A percentile compares a stretch with the other conserved stretches of the same genome.
Conservation (phyloP, 1,140 invertebrate species). For the Macrostomum lignano region DNA sequence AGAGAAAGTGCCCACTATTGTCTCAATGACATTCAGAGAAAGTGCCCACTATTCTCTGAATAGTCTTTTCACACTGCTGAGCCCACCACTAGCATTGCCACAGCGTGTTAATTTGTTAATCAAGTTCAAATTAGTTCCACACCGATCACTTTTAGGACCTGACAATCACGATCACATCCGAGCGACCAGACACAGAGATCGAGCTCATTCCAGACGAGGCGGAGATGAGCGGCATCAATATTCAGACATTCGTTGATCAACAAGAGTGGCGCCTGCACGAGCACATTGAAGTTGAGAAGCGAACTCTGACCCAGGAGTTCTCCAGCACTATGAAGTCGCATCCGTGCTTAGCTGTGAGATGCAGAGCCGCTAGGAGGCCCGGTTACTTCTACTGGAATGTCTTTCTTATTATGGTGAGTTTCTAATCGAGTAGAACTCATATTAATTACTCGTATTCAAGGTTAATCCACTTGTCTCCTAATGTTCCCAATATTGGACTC, state of each 20-base stretch:
- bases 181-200: conserved; percentile 8
- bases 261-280: conserved; percentile 11
- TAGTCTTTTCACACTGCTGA: too few relatives aligned
- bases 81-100: too few relatives aligned
- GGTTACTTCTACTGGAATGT: conserved; percentile 13
- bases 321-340: conserved; percentile 8
- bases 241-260: conserved; percentile 7
- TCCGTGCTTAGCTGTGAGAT: conserved; percentile 9
- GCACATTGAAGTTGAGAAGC: conserved; percentile 9
- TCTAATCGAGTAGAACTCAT: too few relatives aligned
- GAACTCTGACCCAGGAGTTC: conserved; percentile 8
- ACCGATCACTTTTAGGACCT: conserved; percentile 7
- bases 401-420: conserved; percentile 11
- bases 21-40: too few relatives aligned
- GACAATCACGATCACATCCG: conserved; percentile 7
- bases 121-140: too few relatives aligned
- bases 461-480: too few relatives aligned
- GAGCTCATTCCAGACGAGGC: conserved; percentile 4
- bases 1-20: too few relatives aligned
- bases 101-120: too few relatives aligned
- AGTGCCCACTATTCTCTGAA: too few relatives aligned
- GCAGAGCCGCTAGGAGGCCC: conserved; percentile 9
- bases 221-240: conserved; percentile 5
- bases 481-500: too few relatives aligned
- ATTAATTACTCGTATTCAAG: too few relatives aligned